Conservation (phyloP, 1,140 invertebrate species). For the Drosophila tani region DNA sequence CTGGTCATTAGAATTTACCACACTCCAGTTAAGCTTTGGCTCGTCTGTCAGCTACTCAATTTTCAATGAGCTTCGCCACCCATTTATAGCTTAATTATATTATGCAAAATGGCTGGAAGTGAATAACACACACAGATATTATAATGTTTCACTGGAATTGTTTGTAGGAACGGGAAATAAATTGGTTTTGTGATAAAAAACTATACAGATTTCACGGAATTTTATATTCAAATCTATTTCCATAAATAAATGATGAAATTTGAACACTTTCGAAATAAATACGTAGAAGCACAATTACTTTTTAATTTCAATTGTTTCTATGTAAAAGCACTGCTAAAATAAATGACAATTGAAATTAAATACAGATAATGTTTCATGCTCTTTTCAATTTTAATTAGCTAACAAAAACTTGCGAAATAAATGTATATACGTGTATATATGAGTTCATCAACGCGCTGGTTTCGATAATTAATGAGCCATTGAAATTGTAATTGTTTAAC, state of each 20-base stretch:
- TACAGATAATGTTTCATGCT: background rate
- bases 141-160: background rate
- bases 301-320: too few species aligned
- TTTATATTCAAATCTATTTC: background rate
- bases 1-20: conserved; percentile 36
- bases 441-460: conserved; percentile 14
- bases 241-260: background rate
- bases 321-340: background rate
- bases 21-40: conserved; percentile 44
- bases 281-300: background rate
- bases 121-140: background rate
- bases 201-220: background rate
- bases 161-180: too few species aligned
- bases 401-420: background rate
- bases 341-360: background rate
- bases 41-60: conserved; percentile 35
- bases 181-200: background rate
- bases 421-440: background rate
- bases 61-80: conserved; percentile 23
- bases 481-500: conserved; percentile 46
- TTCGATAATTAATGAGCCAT: conserved; percentile 47
- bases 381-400: conserved; percentile 8
- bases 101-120: background rate
- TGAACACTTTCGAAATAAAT: background rate
- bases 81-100: conserved; percentile 29